A percentile compares a stretch with the other conserved stretches of the same genome.
phyloP scores from a whole-genome alignment of 2,113 vertebrate species.

The Phyllostomus hastatus region DNA sequence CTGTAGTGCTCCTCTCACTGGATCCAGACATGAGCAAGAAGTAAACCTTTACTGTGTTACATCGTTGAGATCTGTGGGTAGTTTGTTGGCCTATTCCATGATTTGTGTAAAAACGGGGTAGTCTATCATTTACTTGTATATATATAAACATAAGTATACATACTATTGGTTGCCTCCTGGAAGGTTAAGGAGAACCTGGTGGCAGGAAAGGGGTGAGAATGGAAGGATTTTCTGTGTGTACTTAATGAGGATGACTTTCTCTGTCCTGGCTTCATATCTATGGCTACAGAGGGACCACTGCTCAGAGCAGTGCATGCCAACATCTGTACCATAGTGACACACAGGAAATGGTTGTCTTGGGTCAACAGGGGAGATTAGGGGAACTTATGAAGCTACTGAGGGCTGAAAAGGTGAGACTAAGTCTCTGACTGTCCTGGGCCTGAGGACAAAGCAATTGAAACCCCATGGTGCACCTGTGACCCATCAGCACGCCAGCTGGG shows the following conservation, averaged over 20 bases:
- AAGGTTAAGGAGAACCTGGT: neutral
- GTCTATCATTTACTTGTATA: neutral
- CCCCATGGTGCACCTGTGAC: neutral
- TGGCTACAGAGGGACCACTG: neutral
- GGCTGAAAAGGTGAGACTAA: neutral
- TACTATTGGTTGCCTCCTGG: neutral
- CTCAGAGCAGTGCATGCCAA: neutral
- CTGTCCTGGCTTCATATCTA: neutral
- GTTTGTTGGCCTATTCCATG: neutral
- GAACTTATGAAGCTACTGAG: neutral
- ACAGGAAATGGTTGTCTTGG: neutral
- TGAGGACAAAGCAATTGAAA: rapidly evolving
- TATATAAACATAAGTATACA: neutral
- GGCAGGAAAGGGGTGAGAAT: neutral
- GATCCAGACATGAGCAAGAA: neutral
- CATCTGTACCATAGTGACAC: neutral
- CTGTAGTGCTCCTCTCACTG: neutral
- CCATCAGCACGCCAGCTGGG: neutral
- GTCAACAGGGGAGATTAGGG: neutral
- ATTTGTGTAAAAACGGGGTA: neutral
- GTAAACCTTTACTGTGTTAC: neutral
- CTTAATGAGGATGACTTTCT: neutral
- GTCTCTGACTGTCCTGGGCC: neutral
- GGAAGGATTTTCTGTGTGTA: neutral
- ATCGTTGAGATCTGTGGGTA: neutral